These are phyloP conservation scores for Zeus faber DNA, from an alignment of 2,113 vertebrate genomes.

Conservation along the genomic window DNA sequence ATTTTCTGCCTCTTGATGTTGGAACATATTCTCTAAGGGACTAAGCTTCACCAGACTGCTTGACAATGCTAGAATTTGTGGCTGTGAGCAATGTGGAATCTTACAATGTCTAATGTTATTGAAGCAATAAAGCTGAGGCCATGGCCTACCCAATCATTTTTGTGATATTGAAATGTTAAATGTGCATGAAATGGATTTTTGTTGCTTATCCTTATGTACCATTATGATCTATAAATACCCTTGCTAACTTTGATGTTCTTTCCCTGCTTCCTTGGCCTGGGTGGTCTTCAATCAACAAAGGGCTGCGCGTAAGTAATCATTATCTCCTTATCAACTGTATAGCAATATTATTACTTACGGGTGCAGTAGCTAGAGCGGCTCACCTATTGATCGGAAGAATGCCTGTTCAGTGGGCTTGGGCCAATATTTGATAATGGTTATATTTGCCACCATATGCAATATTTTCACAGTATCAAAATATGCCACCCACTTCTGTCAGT, in stretches of 20 bases:
- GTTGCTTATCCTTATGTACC: neutral
- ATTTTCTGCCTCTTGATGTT: conserved; percentile 53
- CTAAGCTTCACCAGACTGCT: conserved; percentile 27
- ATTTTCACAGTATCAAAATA: too few relatives aligned
- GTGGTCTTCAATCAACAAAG: conserved; percentile 71
- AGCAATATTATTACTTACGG: too few relatives aligned
- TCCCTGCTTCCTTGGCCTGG: conserved; percentile 52
- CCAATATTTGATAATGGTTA: too few relatives aligned
- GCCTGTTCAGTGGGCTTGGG: too few relatives aligned
- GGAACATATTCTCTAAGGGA: conserved; percentile 23
- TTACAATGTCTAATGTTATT: conserved; percentile 29
- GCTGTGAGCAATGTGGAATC: conserved; percentile 6
- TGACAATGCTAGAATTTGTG: conserved; percentile 35
- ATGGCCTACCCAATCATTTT: conserved; percentile 32
- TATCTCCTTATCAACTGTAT: neutral
- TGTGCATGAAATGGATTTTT: conserved; percentile 51
- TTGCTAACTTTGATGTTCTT: conserved; percentile 47
- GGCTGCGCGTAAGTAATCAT: conserved; percentile 93
- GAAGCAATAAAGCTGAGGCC: conserved; percentile 35
- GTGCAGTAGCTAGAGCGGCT: too few relatives aligned
- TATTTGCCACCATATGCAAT: too few relatives aligned
- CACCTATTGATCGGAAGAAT: too few relatives aligned
- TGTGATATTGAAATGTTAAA: conserved; percentile 34
- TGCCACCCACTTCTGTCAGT: too few relatives aligned
- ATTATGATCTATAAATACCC: conserved; percentile 1